These are phyloP conservation scores for Margarornis squamiger DNA, from an alignment of 2,797 vertebrate genomes.

Conservation along the genomic window DNA sequence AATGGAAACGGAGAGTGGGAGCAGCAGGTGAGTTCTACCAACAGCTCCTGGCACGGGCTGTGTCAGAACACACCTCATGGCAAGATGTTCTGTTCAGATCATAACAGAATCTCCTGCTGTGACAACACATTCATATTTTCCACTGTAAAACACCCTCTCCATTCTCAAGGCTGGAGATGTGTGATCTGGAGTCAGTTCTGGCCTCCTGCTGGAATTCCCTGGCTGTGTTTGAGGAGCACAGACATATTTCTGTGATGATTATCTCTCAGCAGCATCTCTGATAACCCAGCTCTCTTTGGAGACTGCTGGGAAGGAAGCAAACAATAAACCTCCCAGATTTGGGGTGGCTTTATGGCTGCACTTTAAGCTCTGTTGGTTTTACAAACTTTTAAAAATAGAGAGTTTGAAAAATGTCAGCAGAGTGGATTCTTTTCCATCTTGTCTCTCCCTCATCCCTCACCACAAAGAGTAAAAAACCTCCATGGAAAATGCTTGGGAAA, in stretches of 20 bases:
- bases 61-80: background rate
- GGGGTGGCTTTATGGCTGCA: conserved; percentile 64
- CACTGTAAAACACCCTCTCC: background rate
- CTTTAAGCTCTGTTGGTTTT: conserved; percentile 55
- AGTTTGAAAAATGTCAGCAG: background rate
- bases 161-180: background rate
- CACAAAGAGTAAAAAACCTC: background rate
- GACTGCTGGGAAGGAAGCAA: conserved; percentile 60
- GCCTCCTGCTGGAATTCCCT: background rate
- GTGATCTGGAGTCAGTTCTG: background rate
- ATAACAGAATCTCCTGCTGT: background rate
- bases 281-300: conserved; percentile 57
- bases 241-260: conserved; percentile 57
- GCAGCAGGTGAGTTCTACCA: background rate
- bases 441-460: background rate
- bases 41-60: background rate
- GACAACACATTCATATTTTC: background rate
- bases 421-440: background rate
- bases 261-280: conserved; percentile 59
- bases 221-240: conserved; percentile 19
- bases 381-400: conserved; percentile 54
- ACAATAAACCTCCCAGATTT: conserved; percentile 67
- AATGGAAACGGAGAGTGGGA: background rate
- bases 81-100: background rate
- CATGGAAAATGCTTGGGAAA: background rate